Percentiles rank a stretch among this genome's conserved stretches.
phyloP scores from a whole-genome alignment of 2,797 vertebrate genomes.

The Dendrocincla fuliginosa region DNA sequence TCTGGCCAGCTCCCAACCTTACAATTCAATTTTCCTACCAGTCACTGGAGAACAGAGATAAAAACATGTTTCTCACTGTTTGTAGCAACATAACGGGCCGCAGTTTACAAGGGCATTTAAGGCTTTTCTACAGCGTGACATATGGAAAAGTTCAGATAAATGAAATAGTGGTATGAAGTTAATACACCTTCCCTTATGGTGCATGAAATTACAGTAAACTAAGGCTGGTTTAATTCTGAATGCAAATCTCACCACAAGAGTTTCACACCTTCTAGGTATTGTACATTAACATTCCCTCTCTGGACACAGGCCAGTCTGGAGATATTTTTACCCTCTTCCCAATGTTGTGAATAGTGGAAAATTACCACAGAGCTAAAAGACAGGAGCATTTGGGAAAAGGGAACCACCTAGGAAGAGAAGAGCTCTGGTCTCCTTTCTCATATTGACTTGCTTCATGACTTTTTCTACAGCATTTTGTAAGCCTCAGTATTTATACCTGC shows the following conservation, averaged over 20 bases:
- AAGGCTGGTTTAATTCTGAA: neutral
- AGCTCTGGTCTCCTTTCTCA: neutral
- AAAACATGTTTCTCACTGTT: neutral
- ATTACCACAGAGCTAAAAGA: neutral
- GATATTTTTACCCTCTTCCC: neutral
- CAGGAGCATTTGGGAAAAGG: neutral
- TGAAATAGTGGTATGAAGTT: neutral
- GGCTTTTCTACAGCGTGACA: neutral
- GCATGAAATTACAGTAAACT: neutral
- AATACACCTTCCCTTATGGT: neutral
- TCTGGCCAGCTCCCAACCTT: constrained; percentile 43
- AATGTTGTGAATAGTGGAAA: neutral
- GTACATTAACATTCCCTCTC: neutral
- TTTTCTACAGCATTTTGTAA: neutral
- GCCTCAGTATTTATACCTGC: neutral
- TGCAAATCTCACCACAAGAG: neutral
- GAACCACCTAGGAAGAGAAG: neutral
- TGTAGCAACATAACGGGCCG: neutral
- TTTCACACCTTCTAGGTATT: neutral
- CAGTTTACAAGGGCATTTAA: neutral
- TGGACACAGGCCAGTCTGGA: neutral
- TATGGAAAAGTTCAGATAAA: neutral
- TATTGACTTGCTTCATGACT: neutral
- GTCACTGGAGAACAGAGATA: neutral
- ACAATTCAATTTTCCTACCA: constrained; percentile 23